phyloP scores from a whole-genome alignment of 2,113 vertebrate species.

The Rutilus rutilus region DNA sequence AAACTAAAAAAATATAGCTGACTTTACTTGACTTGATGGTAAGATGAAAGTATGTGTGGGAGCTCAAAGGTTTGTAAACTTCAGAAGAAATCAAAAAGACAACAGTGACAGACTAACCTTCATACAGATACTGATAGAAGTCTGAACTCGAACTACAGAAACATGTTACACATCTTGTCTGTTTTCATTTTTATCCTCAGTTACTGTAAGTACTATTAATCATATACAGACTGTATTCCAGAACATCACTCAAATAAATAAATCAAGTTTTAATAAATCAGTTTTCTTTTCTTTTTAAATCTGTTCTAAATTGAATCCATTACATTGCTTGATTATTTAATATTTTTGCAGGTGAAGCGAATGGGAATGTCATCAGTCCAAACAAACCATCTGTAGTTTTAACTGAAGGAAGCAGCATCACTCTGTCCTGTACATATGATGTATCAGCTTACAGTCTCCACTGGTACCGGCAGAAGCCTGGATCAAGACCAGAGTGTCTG shows the following conservation, averaged over 20 bases:
- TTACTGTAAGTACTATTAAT: not conserved
- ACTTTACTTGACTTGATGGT: no score
- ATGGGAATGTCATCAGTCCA: not conserved
- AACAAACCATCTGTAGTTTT: not conserved
- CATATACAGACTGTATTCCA: not conserved
- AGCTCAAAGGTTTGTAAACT: not conserved
- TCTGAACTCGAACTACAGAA: not conserved
- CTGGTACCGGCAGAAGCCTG: constrained; percentile 29
- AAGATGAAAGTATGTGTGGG: not conserved
- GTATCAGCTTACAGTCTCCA: not conserved
- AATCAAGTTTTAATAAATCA: no score
- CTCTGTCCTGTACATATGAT: constrained; percentile 31
- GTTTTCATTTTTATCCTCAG: not conserved
- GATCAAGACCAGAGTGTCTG: constrained; percentile 32
- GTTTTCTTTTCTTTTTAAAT: no score
- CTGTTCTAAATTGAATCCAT: not conserved
- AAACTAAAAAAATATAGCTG: no score
- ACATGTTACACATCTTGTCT: not conserved
- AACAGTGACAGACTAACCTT: not conserved
- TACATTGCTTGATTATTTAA: not conserved
- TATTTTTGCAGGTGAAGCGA: not conserved
- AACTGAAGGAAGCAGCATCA: constrained; percentile 32
- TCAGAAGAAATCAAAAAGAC: not conserved
- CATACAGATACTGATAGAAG: not conserved
- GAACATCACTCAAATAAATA: no score